These are phyloP conservation scores for Trochalopteron elliotii DNA, from an alignment of 2,113 vertebrate genomes.

Conservation along the genomic window DNA sequence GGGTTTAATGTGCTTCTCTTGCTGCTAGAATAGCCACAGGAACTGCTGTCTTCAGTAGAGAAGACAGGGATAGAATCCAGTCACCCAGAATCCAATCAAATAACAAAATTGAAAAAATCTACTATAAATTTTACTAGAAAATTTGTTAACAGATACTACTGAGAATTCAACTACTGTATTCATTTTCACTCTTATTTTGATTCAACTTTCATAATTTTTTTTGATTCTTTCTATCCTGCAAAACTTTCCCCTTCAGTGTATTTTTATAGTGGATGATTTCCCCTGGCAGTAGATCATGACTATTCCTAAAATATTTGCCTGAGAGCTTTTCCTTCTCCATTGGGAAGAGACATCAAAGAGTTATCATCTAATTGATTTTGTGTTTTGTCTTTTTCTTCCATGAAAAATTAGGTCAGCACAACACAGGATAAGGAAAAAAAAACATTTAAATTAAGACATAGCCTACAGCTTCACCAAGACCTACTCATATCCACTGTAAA, in stretches of 20 bases:
- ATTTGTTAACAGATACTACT: neutral
- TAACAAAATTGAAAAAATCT: neutral
- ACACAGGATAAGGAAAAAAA: neutral
- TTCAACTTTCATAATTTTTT: neutral
- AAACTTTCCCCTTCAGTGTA: neutral
- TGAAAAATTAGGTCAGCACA: conserved; percentile 7
- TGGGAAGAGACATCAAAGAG: conserved; percentile 21
- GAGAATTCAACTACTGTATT: neutral
- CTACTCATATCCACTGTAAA: neutral
- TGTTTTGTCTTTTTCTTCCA: conserved; percentile 7
- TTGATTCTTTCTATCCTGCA: neutral
- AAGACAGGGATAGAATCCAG: neutral
- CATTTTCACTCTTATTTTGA: neutral
- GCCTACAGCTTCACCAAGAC: neutral
- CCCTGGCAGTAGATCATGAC: neutral
- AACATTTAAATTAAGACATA: neutral
- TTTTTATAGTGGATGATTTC: neutral
- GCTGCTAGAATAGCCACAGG: neutral
- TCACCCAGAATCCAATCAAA: neutral
- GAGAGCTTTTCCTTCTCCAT: neutral
- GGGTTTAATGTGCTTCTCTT: neutral
- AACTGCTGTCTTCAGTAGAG: neutral
- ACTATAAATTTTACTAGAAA: neutral
- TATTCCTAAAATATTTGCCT: conserved; percentile 4
- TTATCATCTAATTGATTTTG: conserved; percentile 13